Conservation (phyloP, 2,888 invertebrate species). For the Strigamia crassipes region DNA sequence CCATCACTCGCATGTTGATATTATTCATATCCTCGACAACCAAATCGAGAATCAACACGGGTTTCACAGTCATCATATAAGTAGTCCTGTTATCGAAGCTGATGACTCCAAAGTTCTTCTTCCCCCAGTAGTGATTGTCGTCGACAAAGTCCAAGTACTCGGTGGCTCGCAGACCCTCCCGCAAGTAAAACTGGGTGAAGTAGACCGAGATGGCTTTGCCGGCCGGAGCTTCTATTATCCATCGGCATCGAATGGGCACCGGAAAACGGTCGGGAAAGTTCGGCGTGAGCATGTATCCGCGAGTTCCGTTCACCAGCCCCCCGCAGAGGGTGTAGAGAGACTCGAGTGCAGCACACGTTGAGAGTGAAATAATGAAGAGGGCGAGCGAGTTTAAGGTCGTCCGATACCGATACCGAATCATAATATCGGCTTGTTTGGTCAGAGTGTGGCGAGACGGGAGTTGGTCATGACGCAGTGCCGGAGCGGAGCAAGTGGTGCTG, state of each 20-base stretch:
- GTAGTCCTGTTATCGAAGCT: conserved; percentile 54
- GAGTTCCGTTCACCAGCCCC: conserved; percentile 52
- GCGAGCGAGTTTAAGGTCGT: background rate
- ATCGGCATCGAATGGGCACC: conserved; percentile 81
- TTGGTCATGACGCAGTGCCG: no score
- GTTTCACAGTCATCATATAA: conserved; percentile 63
- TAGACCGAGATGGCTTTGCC: conserved; percentile 75
- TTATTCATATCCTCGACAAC: conserved; percentile 62
- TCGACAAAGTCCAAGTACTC: conserved; percentile 56
- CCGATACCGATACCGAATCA: background rate
- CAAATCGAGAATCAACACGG: conserved; percentile 79
- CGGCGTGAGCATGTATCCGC: conserved; percentile 79
- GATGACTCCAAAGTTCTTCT: conserved; percentile 54
- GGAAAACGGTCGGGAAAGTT: conserved; percentile 80
- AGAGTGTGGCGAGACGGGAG: no score
- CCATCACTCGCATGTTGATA: conserved; percentile 79
- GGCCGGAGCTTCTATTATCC: conserved; percentile 77
- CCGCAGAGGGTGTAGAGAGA: conserved; percentile 32
- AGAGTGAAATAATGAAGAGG: background rate
- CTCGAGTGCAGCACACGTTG: background rate
- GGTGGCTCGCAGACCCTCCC: conserved; percentile 53
- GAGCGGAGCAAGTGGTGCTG: background rate
- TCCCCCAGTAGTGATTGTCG: conserved; percentile 52
- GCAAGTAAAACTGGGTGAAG: conserved; percentile 82
- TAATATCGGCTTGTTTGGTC: background rate